Evolutionary conservation across 2,888 invertebrate species (phyloP), one percentile per base, ranked within the genome.

Genomic region (Matsumyia berberina): DNA sequence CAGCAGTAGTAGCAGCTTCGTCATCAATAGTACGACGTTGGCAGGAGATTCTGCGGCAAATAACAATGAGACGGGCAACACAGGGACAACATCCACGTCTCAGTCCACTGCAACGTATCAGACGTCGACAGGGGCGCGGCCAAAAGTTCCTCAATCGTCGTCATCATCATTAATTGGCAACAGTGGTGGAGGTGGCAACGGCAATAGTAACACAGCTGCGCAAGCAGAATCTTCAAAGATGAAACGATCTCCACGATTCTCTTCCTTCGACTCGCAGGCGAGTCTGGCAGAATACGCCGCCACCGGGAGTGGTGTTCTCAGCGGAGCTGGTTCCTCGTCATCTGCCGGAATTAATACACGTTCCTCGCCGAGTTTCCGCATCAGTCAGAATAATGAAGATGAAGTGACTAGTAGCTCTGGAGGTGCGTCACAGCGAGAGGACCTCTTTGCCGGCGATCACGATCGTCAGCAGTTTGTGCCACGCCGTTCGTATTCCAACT

Each of bases 101-200:
- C 66, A 49, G 46, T 58, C 62, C 9, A 49, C 24, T 17, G 17
- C 80, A 8, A 78, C 87, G 42, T 86, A 86, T 77, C 90, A 91
- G 64, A 89, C 89, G 5, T 91, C 91, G 88, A 95, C 95, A 78
- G 96, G 96, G 44, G 96, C 96, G 29, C 93, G 96, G 87, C 96
- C 96, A 5, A 97, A 96, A 92, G 94, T 96, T 86, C 91, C 91
- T 72, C 92, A 91, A 87, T 91, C 90, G 2, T 89, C 89, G 37
- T 89, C 92, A 82, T 86, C 89, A 83, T 87, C 90, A 8, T 81
- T 89, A 46, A 89, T 89, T 86, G 80, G 86, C 11, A 66, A 73
- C 33, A 60, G 37, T 29, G 33, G n/a, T 5, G 44, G 74, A 74
- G 57, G 77, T 53, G 79, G 83, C 19, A 67, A 85, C 29, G 86